These are phyloP conservation scores for Morinoia aosen DNA, from an alignment of 2,888 invertebrate genomes.

Conservation along the genomic window DNA sequence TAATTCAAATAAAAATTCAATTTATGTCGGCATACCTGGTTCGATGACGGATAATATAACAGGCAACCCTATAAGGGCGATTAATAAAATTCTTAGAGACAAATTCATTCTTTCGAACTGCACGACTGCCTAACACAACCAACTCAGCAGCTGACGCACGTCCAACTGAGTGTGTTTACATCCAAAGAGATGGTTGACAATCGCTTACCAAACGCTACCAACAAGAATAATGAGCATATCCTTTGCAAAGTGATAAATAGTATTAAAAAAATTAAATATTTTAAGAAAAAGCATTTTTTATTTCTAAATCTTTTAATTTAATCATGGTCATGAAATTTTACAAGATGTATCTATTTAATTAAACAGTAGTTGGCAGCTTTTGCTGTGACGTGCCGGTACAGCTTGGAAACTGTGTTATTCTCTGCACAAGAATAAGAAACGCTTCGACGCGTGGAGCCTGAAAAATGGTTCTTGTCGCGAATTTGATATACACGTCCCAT, in stretches of 20 bases:
- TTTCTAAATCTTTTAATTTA: neutral
- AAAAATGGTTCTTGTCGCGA: conserved; percentile 3
- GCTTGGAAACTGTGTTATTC: neutral
- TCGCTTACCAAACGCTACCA: neutral
- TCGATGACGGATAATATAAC: neutral
- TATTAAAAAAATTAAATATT: neutral
- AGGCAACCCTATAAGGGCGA: conserved; percentile 29
- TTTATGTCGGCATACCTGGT: neutral
- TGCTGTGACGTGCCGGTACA: conserved; percentile 39
- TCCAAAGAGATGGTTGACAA: neutral
- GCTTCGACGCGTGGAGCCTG: conserved; percentile 43
- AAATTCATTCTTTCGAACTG: neutral
- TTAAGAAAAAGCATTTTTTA: too few relatives aligned
- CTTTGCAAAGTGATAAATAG: neutral
- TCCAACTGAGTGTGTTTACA: conserved; percentile 34
- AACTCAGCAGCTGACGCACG: neutral
- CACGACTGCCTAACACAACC: neutral
- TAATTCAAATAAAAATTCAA: neutral
- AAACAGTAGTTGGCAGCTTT: conserved; percentile 14
- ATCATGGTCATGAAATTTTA: neutral
- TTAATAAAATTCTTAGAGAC: conserved; percentile 7
- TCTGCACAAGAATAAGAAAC: conserved; percentile 13
- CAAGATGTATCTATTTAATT: neutral
- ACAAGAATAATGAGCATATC: too few relatives aligned
- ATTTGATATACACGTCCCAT: neutral